Evolutionary conservation across 2,113 vertebrate species (phyloP).

Genomic region (Promerops cafer): DNA sequence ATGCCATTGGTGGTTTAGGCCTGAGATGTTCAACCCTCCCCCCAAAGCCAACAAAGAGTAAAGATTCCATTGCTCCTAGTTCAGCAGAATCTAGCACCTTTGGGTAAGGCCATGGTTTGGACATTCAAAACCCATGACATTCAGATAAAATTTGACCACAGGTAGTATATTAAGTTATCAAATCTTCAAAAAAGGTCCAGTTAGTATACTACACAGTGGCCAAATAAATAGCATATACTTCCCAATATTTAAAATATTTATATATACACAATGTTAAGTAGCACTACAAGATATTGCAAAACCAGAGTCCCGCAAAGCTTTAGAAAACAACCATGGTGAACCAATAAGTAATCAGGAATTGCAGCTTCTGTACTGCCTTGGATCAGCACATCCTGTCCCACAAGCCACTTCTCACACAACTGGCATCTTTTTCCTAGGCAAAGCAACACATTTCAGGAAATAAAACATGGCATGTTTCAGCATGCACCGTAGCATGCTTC

Average conservation of each 20-base stretch:
- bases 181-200: neutral
- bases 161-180: neutral
- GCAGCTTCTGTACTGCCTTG: neutral
- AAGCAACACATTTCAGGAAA: neutral
- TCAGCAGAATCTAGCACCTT: neutral
- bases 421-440: neutral
- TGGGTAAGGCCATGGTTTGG: neutral
- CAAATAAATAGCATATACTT: neutral
- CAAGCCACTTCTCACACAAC: neutral
- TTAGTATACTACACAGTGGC: neutral
- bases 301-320: neutral
- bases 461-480: neutral
- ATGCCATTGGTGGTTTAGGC: neutral
- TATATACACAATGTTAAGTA: fast-evolving
- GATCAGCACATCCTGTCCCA: neutral
- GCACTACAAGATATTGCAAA: neutral
- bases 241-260: neutral
- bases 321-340: neutral
- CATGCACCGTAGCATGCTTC: neutral
- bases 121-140: neutral
- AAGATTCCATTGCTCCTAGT: neutral
- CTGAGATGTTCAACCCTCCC: neutral
- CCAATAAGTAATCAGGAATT: neutral
- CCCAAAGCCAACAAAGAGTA: neutral
- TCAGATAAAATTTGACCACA: neutral